phyloP scores from a whole-genome alignment of 1,140 invertebrate species.

The Penaeus indicus region DNA sequence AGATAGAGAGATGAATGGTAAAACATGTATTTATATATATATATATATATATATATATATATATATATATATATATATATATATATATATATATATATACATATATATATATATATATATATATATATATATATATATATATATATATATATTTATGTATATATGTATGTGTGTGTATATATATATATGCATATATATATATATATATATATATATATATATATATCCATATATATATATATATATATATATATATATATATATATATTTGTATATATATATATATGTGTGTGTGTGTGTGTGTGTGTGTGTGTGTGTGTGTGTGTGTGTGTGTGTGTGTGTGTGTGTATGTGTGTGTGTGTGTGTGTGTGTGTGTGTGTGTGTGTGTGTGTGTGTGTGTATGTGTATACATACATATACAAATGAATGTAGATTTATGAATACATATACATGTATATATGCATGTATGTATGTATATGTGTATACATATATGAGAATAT shows the following conservation, averaged over 20 bases:
- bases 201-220: conserved; percentile 1
- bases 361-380: background rate
- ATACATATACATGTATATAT: conserved; percentile 15
- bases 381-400: background rate
- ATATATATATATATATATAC: conserved; percentile 1
- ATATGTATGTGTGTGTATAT: background rate
- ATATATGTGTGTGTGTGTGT: background rate
- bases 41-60: background rate
- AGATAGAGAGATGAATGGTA: too few species aligned
- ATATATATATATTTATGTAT: background rate
- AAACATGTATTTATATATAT: conserved; percentile 10
- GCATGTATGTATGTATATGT: background rate
- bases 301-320: background rate
- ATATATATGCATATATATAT: background rate
- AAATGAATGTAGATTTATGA: background rate
- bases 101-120: background rate
- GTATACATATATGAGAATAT: background rate
- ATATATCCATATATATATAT: background rate
- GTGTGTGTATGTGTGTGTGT: background rate
- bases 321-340: background rate
- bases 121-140: background rate
- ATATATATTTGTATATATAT: background rate
- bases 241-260: background rate
- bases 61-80: background rate
- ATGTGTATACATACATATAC: too few species aligned